A percentile compares a stretch with the other conserved stretches of the same genome.
These are phyloP conservation scores for cattle (Bos taurus) DNA, from an alignment of 2,113 vertebrate species.

Conservation along the genomic window ARS-UCD2.0 NC_037329.1:132174001-132174500, in stretches of 20 bases:
- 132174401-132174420: neutral
- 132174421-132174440: neutral
- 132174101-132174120: slow-evolving; percentile 55
- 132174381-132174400: neutral
- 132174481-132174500: too few relatives aligned
- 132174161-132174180: slow-evolving; percentile 47
- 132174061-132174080: slow-evolving; percentile 60
- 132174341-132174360: neutral
- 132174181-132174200: slow-evolving; percentile 22
- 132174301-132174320: neutral
- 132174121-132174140: slow-evolving; percentile 82
- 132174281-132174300: neutral
- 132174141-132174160: slow-evolving; percentile 55
- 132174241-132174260: neutral
- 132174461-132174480: neutral
- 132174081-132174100: slow-evolving; percentile 33
- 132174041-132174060: slow-evolving; percentile 63
- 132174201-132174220: neutral
- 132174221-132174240: neutral
- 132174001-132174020: slow-evolving; percentile 52
- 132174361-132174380: slow-evolving; percentile 2
- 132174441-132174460: neutral
- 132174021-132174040: slow-evolving; percentile 16
- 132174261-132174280: neutral
- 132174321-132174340: neutral